Conservation (phyloP, 64 coral and sea anemone species). For the Montipora cactus region DNA sequence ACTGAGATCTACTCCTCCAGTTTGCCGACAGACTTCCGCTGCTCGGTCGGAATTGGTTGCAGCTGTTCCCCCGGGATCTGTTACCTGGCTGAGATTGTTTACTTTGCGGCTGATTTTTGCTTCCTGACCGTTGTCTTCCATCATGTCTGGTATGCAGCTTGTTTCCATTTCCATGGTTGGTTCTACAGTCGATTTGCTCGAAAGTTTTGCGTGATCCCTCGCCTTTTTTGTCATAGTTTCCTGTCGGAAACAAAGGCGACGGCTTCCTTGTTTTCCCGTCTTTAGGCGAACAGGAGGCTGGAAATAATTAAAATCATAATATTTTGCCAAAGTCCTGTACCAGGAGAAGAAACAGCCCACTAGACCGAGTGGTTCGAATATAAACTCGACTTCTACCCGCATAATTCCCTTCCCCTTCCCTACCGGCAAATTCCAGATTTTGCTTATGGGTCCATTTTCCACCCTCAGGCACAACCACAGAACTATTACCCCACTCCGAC, state of each 20-base stretch:
- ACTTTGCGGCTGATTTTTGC: constrained; percentile 40
- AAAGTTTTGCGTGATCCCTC: neutral
- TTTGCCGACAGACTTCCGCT: constrained; percentile 64
- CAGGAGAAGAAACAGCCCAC: neutral
- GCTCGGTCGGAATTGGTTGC: constrained; percentile 36
- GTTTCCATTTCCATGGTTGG: constrained; percentile 46
- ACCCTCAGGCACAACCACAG: too few relatives aligned
- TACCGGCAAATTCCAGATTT: too few relatives aligned
- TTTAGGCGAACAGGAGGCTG: neutral
- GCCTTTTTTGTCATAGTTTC: constrained; percentile 60
- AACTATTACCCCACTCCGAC: too few relatives aligned
- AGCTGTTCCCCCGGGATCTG: constrained; percentile 49
- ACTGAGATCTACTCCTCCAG: constrained; percentile 53
- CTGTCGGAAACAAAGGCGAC: constrained; percentile 71
- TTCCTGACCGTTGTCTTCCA: constrained; percentile 25
- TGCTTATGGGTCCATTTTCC: too few relatives aligned
- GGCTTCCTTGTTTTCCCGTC: constrained; percentile 61
- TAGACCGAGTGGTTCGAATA: too few relatives aligned
- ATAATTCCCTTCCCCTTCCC: too few relatives aligned
- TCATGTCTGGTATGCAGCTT: constrained; percentile 46
- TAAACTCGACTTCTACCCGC: too few relatives aligned
- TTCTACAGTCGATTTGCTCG: constrained; percentile 21
- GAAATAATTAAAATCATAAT: neutral
- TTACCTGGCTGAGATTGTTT: constrained; percentile 29
- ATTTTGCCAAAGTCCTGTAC: neutral